Conservation (phyloP, 1,140 invertebrate species). For the Brachionus koreanus region DNA sequence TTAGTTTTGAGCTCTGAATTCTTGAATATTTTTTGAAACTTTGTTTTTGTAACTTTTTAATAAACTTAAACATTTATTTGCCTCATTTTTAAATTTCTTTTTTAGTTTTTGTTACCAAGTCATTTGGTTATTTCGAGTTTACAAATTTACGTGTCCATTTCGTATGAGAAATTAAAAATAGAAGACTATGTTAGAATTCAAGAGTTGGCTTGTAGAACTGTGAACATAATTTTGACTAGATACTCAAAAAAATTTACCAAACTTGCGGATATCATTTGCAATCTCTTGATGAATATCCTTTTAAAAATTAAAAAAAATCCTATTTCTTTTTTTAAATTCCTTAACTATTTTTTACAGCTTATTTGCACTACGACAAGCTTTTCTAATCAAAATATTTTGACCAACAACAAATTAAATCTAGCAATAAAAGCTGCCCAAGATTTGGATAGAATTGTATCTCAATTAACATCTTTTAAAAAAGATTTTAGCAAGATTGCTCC, state of each 20-base stretch:
- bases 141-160: constrained; percentile 24
- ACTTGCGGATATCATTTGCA: constrained; percentile 10
- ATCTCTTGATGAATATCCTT: constrained; percentile 42
- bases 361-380: constrained; percentile 11
- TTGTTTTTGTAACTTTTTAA: too few relatives aligned
- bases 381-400: not conserved
- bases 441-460: constrained; percentile 23
- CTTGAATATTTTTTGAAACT: too few relatives aligned
- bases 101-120: constrained; percentile 37
- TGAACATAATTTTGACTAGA: constrained; percentile 31
- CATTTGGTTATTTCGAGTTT: constrained; percentile 28
- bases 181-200: constrained; percentile 19
- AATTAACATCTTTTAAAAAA: constrained; percentile 17
- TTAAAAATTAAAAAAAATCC: not conserved
- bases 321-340: not conserved
- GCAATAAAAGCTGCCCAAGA: constrained; percentile 41
- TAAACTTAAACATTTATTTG: too few relatives aligned
- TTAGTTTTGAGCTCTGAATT: too few relatives aligned
- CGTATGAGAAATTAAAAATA: not conserved
- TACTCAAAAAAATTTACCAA: constrained; percentile 42
- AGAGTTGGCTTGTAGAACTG: constrained; percentile 18
- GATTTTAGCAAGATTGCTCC: constrained; percentile 34
- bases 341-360: constrained; percentile 40
- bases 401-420: not conserved
- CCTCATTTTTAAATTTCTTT: too few relatives aligned